Percentiles rank a stretch among this genome's conserved stretches.
Conservation (phyloP, 2,113 vertebrate genomes). For the Pleuronectes platessa region DNA sequence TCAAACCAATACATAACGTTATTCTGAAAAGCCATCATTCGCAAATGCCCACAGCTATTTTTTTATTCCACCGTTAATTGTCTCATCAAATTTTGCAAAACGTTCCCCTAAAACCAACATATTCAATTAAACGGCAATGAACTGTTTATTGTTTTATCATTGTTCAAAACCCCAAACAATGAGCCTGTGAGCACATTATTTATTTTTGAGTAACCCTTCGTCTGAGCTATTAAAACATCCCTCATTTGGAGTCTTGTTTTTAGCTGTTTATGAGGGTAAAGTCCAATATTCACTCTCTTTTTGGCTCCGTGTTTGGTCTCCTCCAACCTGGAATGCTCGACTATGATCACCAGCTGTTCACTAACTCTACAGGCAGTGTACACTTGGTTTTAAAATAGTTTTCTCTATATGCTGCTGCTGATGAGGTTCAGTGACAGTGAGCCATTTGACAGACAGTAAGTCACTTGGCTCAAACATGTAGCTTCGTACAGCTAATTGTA, state of each 20-base stretch:
- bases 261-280: neutral
- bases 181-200: neutral
- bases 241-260: neutral
- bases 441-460: neutral
- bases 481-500: neutral
- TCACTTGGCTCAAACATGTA: neutral
- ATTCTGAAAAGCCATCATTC: neutral
- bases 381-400: too few relatives aligned
- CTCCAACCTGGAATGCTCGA: neutral
- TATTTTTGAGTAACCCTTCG: neutral
- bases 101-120: too few relatives aligned
- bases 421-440: too few relatives aligned
- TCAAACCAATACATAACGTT: neutral
- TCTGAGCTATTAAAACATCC: neutral
- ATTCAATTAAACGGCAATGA: too few relatives aligned
- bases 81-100: too few relatives aligned
- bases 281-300: neutral
- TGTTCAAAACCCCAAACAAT: neutral
- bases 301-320: neutral
- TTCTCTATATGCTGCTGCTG: too few relatives aligned
- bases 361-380: too few relatives aligned
- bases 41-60: neutral
- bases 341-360: too few relatives aligned
- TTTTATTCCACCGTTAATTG: too few relatives aligned
- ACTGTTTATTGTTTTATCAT: too few relatives aligned